A percentile compares a stretch with the other conserved stretches of the same genome.
phyloP scores from a whole-genome alignment of 2,113 vertebrate species.

The Hipposideros armiger region DNA sequence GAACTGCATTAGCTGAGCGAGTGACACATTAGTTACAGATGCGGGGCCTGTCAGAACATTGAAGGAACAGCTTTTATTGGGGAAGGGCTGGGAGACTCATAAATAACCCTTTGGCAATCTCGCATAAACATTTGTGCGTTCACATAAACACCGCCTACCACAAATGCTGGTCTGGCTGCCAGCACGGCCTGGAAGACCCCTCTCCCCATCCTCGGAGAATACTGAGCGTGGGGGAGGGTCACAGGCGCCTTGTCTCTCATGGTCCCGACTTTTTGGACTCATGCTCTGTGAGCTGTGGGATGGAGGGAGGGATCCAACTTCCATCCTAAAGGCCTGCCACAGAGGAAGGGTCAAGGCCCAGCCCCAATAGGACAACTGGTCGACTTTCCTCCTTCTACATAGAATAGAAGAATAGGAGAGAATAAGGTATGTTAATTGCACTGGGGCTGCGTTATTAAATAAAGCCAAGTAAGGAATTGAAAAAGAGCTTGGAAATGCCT shows the following conservation, averaged over 20 bases:
- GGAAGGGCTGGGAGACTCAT: slow-evolving; percentile 83
- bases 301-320: not conserved
- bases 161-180: slow-evolving; percentile 75
- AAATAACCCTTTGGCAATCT: slow-evolving; percentile 84
- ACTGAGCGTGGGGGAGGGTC: not conserved
- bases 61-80: slow-evolving; percentile 87
- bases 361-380: not conserved
- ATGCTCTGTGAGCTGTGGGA: not conserved
- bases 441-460: not conserved
- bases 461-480: slow-evolving; percentile 17
- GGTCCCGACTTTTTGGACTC: not conserved
- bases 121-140: slow-evolving; percentile 84
- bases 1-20: slow-evolving; percentile 77
- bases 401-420: not conserved
- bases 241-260: slow-evolving; percentile 21
- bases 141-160: slow-evolving; percentile 87
- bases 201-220: slow-evolving; percentile 58
- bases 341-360: not conserved
- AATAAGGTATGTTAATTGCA: not conserved
- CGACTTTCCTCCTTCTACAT: not conserved
- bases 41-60: slow-evolving; percentile 82
- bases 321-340: not conserved
- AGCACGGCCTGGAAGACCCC: slow-evolving; percentile 74
- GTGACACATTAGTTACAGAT: slow-evolving; percentile 82
- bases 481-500: slow-evolving; percentile 26